These are phyloP conservation scores for Ataeniobius toweri DNA, from an alignment of 2,797 vertebrate species.

Conservation along the genomic window DNA sequence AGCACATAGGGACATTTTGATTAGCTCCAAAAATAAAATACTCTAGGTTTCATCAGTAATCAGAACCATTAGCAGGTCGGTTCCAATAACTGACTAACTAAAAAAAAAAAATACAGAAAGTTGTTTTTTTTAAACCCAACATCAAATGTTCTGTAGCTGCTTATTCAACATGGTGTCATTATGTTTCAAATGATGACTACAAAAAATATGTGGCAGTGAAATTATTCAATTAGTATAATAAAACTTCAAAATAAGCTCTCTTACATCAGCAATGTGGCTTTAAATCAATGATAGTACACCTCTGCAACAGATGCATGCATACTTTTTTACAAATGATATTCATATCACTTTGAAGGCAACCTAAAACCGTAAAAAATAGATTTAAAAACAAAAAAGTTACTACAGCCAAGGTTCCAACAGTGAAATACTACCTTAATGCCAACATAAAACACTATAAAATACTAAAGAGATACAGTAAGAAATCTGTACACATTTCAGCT, in stretches of 20 bases:
- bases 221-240: neutral
- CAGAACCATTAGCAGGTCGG: neutral
- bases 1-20: constrained; percentile 10
- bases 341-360: neutral
- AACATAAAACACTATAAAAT: neutral
- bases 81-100: neutral
- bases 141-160: neutral
- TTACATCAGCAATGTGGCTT: neutral
- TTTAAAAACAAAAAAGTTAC: neutral
- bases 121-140: neutral
- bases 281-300: neutral
- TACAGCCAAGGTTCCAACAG: neutral
- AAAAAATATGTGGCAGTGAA: neutral
- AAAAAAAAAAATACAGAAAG: neutral
- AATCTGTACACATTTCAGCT: neutral
- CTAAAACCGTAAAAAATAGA: neutral
- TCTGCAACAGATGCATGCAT: neutral
- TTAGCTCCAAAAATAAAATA: neutral
- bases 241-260: neutral
- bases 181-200: neutral
- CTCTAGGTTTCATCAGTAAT: neutral
- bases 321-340: neutral
- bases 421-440: neutral
- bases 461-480: neutral
- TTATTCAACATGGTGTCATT: neutral